These are phyloP conservation scores for Callosobruchus maculatus DNA, from an alignment of 2,888 invertebrate genomes.

Conservation along the genomic window DNA sequence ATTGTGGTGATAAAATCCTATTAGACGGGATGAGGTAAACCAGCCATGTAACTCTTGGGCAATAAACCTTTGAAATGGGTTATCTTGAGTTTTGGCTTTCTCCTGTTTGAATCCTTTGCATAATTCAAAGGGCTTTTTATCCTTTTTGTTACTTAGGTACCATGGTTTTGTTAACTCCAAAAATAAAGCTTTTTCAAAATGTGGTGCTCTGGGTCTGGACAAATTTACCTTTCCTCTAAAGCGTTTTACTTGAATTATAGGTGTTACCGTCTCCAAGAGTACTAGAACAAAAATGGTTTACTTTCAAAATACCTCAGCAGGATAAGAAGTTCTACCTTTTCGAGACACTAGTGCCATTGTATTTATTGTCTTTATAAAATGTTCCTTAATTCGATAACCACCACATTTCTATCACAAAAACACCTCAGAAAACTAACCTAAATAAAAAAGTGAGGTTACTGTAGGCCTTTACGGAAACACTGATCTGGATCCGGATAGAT, in stretches of 20 bases:
- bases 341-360: neutral
- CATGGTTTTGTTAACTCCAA: slow-evolving; percentile 64
- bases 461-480: too few relatives aligned
- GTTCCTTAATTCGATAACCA: too few relatives aligned
- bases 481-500: too few relatives aligned
- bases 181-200: slow-evolving; percentile 65
- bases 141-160: slow-evolving; percentile 51
- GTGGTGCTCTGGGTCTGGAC: slow-evolving; percentile 67
- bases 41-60: slow-evolving; percentile 68
- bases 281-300: slow-evolving; percentile 16
- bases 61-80: slow-evolving; percentile 70
- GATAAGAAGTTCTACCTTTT: neutral
- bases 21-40: slow-evolving; percentile 68
- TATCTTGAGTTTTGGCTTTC: slow-evolving; percentile 47
- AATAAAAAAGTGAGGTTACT: too few relatives aligned
- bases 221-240: slow-evolving; percentile 76
- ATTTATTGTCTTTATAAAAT: too few relatives aligned
- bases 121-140: slow-evolving; percentile 50
- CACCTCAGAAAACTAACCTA: too few relatives aligned
- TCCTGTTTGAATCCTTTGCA: slow-evolving; percentile 49
- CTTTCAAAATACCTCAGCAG: too few relatives aligned
- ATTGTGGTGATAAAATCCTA: slow-evolving; percentile 70
- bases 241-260: slow-evolving; percentile 55
- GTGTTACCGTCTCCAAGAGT: slow-evolving; percentile 24
- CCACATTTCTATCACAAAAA: too few relatives aligned